phyloP scores from a whole-genome alignment of 2,797 vertebrate species.

The Australoheros facetus region DNA sequence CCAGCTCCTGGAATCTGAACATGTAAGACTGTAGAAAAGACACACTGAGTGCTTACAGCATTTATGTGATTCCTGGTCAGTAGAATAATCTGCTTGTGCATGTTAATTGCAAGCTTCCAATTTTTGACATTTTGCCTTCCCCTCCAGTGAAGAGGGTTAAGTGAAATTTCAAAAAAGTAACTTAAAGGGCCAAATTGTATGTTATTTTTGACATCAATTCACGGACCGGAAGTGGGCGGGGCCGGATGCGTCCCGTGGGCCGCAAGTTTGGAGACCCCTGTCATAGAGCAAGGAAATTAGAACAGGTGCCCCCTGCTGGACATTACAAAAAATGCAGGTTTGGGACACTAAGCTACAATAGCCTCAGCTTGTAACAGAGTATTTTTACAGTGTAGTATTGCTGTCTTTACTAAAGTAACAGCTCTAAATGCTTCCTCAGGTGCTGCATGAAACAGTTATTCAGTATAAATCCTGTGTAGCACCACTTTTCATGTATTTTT shows the following conservation, averaged over 20 bases:
- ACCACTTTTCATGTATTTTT: no score
- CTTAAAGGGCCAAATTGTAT: no score
- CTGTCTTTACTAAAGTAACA: background rate
- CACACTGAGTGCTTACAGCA: background rate
- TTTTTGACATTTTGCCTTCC: no score
- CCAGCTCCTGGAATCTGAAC: background rate
- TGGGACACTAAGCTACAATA: background rate
- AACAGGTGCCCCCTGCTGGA: no score
- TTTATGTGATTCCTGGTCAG: background rate
- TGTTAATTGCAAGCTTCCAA: background rate
- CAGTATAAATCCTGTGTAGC: no score
- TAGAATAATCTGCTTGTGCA: background rate
- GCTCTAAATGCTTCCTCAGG: background rate
- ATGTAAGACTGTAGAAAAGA: background rate
- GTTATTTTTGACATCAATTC: no score
- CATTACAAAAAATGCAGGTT: background rate
- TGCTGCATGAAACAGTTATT: no score
- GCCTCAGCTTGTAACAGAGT: background rate
- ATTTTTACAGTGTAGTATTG: background rate
- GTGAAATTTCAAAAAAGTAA: no score
- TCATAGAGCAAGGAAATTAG: background rate
- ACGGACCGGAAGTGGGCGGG: no score
- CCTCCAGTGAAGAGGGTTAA: no score
- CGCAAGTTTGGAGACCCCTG: no score
- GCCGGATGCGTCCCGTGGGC: no score